Base-by-base conservation (phyloP, 2,113 vertebrate genomes). In the Myocastor coypus region DNA sequence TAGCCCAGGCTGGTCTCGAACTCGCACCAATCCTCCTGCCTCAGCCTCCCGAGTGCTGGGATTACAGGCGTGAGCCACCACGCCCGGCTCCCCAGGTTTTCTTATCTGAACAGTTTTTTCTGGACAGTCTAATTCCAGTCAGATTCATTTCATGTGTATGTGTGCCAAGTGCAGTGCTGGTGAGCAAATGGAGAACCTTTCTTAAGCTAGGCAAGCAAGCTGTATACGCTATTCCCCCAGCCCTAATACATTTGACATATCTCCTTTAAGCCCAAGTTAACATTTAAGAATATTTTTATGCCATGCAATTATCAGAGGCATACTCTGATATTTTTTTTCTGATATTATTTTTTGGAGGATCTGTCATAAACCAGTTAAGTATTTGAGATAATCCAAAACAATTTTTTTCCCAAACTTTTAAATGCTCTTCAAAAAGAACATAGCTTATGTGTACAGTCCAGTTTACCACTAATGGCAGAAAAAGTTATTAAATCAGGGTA, bases 241-340 rank as follows among this genome's bases (percentile, higher is more conserved):
- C 32, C 34, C 50, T n/a, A n/a, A n/a, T n/a, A n/a, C n/a, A n/a
- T n/a, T n/a, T 50, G 24, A 61, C 63, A 68, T 30, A 20, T 28
- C 13, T 89, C 68, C 20, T 73, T 34, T 61, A 87, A 92, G 11
- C 16, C 85, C 68, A 42, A 80, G 94, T 22, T 83, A 52, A 91
- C 77, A 5, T 86, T 85, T 26, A 71, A 90, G 83, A 91, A 66
- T 81, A 86, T 78, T 71, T 85, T 26, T 13, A 68, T 63, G 83
- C 1, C 94, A 28, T 88, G 30, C 28, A 73, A 46, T 64, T 94
- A 90, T 94, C 57, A 89, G 69, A 91, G 87, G 20, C 16, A 92
- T 87, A 92, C 66, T 88, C 84, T 66, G 34, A 93, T 94, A 61
- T 52, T 63, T 92, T 46, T 89, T 89, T 93, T 89, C 84, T 66